Evolutionary conservation across 2,797 vertebrate genomes (phyloP).

Genomic region (Morus bassanus): DNA sequence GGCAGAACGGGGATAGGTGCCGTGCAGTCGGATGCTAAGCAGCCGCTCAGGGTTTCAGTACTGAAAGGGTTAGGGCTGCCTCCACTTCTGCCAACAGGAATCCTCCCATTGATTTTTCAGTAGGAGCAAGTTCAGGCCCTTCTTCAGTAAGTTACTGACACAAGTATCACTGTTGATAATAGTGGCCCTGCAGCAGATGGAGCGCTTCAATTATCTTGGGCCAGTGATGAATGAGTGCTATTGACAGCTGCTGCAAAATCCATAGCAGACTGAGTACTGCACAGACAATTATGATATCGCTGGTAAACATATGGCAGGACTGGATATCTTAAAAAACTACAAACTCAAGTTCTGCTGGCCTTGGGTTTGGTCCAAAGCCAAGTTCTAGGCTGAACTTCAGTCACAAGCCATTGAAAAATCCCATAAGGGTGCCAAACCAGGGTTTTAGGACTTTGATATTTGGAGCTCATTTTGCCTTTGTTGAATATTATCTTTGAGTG

Average conservation of each 20-base stretch:
- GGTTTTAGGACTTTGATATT: not conserved
- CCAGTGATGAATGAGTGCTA: slow-evolving; percentile 56
- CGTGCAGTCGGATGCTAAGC: accelerated
- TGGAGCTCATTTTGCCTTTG: not conserved
- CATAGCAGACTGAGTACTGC: slow-evolving; percentile 60
- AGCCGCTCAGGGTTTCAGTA: not conserved
- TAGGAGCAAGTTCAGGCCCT: slow-evolving; percentile 53
- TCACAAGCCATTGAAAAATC: not conserved
- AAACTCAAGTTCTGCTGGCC: not conserved
- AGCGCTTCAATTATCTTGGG: slow-evolving; percentile 64
- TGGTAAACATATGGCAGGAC: slow-evolving; percentile 59
- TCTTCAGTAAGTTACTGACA: slow-evolving; percentile 62
- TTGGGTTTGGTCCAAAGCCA: slow-evolving; percentile 36
- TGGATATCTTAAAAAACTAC: slow-evolving; percentile 12
- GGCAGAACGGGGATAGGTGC: accelerated
- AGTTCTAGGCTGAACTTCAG: slow-evolving; percentile 33
- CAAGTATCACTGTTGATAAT: slow-evolving; percentile 58
- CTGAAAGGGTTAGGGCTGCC: slow-evolving; percentile 39
- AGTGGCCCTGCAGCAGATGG: slow-evolving; percentile 69
- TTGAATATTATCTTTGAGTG: not conserved
- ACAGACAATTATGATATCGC: slow-evolving; percentile 63
- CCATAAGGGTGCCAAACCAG: not conserved
- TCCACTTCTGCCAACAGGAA: not conserved
- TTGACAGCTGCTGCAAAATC: slow-evolving; percentile 72
- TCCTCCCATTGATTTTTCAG: slow-evolving; percentile 40